Conservation (phyloP, 92 coral and sea anemone species). For the Palythoa grandiflora region DNA sequence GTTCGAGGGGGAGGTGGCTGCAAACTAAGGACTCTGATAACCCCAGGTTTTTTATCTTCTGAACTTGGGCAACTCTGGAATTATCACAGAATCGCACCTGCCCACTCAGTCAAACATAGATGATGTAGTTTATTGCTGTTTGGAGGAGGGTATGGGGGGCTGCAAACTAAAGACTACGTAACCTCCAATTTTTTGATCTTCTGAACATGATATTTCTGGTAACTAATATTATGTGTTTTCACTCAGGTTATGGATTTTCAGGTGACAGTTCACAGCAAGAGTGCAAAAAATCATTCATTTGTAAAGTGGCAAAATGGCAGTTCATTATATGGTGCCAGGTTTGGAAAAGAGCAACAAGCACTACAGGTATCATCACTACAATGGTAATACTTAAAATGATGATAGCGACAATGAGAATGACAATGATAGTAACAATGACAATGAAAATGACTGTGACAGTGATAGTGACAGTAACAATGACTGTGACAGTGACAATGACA, state of each 20-base stretch:
- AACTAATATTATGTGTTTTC: background rate
- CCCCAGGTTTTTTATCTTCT: background rate
- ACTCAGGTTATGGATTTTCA: slow-evolving; percentile 78
- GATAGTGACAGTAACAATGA: no score
- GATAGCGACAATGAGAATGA: background rate
- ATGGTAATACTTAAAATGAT: background rate
- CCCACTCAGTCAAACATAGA: no score
- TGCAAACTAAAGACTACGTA: no score
- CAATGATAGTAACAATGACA: background rate
- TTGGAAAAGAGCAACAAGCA: slow-evolving; percentile 83
- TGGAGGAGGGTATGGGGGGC: no score
- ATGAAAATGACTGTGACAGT: no score
- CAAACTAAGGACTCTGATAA: no score
- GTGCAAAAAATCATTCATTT: slow-evolving; percentile 75
- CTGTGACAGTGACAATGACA: no score
- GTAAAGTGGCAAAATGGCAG: slow-evolving; percentile 82
- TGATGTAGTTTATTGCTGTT: no score
- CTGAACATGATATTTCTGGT: no score
- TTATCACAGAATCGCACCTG: no score
- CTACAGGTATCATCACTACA: slow-evolving; percentile 65
- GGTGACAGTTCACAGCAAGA: slow-evolving; percentile 73
- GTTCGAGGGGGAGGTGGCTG: no score
- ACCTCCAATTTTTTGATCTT: no score
- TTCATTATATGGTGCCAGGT: slow-evolving; percentile 77
- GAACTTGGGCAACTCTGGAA: background rate